A percentile compares a stretch with the other conserved stretches of the same genome.
phyloP scores from a whole-genome alignment of 2,797 vertebrate genomes.

The Onychomys arenicola region DNA sequence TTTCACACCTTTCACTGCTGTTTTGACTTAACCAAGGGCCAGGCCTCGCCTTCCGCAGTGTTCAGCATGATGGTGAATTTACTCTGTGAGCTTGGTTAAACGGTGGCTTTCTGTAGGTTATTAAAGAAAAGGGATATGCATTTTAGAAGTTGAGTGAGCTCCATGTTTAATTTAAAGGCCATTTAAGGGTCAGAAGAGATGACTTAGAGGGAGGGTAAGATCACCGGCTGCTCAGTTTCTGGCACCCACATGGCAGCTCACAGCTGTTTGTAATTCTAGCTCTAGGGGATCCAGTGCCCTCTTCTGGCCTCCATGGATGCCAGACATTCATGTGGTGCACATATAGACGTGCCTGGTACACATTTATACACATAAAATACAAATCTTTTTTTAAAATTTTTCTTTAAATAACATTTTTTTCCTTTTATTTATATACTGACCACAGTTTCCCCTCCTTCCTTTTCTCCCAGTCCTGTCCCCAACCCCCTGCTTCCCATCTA shows the following conservation, averaged over 20 bases:
- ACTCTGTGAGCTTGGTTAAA: constrained; percentile 44
- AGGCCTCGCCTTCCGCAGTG: neutral
- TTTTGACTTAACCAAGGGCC: neutral
- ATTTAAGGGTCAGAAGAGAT: neutral
- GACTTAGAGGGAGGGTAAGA: neutral
- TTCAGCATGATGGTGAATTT: constrained; percentile 21
- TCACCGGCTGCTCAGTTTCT: neutral
- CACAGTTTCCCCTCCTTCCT: too few relatives aligned
- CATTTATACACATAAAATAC: neutral
- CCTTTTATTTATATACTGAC: too few relatives aligned
- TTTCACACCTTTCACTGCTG: neutral
- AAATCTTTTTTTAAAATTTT: neutral
- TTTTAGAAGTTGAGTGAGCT: constrained; percentile 55
- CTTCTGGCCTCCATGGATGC: neutral
- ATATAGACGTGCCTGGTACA: neutral
- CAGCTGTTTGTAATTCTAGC: neutral
- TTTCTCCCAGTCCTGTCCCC: too few relatives aligned
- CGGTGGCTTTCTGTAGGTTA: neutral
- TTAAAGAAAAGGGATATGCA: constrained; percentile 47
- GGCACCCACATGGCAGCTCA: neutral
- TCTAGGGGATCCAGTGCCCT: neutral
- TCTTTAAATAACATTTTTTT: neutral
- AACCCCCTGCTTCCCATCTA: too few relatives aligned
- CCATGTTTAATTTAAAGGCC: neutral
- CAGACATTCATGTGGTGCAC: neutral